phyloP scores from a whole-genome alignment of 2,888 invertebrate species.

The Podotricha telesiphe region DNA sequence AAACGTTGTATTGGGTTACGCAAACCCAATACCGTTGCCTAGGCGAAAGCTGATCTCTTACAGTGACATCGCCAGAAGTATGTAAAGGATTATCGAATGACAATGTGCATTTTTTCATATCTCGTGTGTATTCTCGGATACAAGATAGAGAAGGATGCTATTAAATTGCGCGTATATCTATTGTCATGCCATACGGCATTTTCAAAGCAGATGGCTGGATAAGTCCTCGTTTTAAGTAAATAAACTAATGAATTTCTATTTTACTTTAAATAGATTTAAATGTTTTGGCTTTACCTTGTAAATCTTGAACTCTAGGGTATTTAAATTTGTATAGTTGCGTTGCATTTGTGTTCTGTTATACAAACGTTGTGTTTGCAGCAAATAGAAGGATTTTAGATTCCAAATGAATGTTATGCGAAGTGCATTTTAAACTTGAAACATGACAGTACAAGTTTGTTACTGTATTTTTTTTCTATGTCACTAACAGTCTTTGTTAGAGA shows the following conservation, averaged over 20 bases:
- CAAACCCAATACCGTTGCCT: slow-evolving; percentile 78
- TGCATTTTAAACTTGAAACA: neutral
- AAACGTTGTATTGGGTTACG: slow-evolving; percentile 79
- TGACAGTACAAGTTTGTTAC: too few species aligned
- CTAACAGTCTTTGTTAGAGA: too few species aligned
- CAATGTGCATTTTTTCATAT: slow-evolving; percentile 72
- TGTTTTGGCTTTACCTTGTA: slow-evolving; percentile 26
- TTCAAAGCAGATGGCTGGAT: slow-evolving; percentile 75
- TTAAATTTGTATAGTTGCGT: slow-evolving; percentile 19
- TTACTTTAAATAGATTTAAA: slow-evolving; percentile 37
- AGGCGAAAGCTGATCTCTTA: slow-evolving; percentile 80
- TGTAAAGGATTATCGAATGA: slow-evolving; percentile 83
- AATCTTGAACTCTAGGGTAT: slow-evolving; percentile 14
- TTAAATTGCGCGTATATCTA: slow-evolving; percentile 81
- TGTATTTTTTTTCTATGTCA: too few species aligned
- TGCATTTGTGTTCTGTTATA: slow-evolving; percentile 10
- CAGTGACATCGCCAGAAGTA: slow-evolving; percentile 78
- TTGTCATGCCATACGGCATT: slow-evolving; percentile 79
- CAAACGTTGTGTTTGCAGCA: slow-evolving; percentile 9
- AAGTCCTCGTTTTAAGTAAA: slow-evolving; percentile 60
- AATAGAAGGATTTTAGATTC: slow-evolving; percentile 8
- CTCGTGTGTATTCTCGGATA: slow-evolving; percentile 61
- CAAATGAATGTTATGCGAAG: neutral
- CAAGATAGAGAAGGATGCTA: slow-evolving; percentile 73
- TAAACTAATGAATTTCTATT: slow-evolving; percentile 53